Conservation (phyloP, 2,113 vertebrate species). For the Corynorhinus townsendii region DNA sequence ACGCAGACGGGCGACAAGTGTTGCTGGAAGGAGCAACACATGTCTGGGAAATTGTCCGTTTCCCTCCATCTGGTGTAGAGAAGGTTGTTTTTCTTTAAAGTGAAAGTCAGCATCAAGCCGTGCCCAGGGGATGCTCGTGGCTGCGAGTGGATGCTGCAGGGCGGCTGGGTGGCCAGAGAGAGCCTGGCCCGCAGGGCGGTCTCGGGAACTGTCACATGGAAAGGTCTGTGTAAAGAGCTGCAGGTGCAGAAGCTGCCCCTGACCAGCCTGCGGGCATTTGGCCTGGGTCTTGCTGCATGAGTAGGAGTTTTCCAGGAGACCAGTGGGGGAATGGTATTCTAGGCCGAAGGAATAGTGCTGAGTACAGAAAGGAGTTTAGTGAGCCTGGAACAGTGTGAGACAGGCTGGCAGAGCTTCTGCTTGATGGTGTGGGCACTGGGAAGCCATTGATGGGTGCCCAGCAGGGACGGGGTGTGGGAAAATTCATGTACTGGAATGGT, state of each 20-base stretch:
- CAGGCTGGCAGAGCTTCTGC: too few relatives aligned
- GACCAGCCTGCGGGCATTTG: background rate
- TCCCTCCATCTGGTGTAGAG: constrained; percentile 74
- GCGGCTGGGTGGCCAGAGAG: background rate
- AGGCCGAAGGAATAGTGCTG: background rate
- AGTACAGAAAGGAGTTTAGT: background rate
- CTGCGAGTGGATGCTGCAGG: background rate
- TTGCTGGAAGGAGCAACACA: constrained; percentile 72
- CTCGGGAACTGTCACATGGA: background rate
- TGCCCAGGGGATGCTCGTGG: background rate
- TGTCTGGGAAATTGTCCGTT: constrained; percentile 74
- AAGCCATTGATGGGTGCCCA: background rate
- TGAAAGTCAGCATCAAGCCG: background rate
- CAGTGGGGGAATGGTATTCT: background rate
- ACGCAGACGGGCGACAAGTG: background rate
- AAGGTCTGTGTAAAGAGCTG: background rate
- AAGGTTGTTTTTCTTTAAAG: constrained; percentile 55
- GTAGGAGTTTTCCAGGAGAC: constrained; percentile 14
- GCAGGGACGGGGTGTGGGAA: background rate
- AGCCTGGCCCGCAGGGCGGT: background rate
- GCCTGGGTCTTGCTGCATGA: background rate
- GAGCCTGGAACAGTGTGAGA: background rate
- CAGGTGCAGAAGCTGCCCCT: background rate
- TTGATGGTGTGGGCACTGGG: background rate
- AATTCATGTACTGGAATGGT: background rate